Base-by-base conservation (phyloP, 2,888 invertebrate genomes). In the Nesidiocoris tenuis region DNA sequence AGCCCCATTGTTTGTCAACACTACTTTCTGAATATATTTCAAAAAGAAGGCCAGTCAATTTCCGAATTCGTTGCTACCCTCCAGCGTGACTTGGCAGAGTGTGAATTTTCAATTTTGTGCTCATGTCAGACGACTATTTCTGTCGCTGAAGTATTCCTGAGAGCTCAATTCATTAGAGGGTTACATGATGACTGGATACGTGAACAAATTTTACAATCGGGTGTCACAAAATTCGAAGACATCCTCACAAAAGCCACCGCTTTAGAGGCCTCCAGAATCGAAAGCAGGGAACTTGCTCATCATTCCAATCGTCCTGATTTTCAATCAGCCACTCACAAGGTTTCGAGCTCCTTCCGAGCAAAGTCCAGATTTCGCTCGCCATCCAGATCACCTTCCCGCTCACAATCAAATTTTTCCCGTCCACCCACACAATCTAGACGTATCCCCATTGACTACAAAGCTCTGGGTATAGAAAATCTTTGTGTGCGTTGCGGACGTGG, bases 1-100 rank as follows among this genome's bases (percentile, higher is more conserved):
- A 76, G 57, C 61, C 63, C 57, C 0, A 63, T 78, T 18, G 77
- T 77, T 16, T 77, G 75, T 18, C 77, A 77, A 25, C 77, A 75
- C 39, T 77, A 77, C 64, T 77, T 77, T 64, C 55, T 77, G 17
- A 77, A 63, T 24, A 25, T 63, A 18, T n/a, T 25, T 19, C 72
- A 76, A 57, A 63, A 74, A 39, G 72, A 77, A 72, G 22, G 22
- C 12, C 77, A 76, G 22, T 63, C 61, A 22, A 76, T 76, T 21
- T 54, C 76, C 16, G 65, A 75, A 7, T 75, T 74, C 54, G 74
- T 76, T n/a, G 72, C 77, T 23, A 23, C 72, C 7, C 21, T 76
- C 39, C 71, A 39, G 24, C 74, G 59, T 61, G 70, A 68, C 55
- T 57, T 68, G 22, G n/a, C 21, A 16, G 68, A 68, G 16, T 68